Conservation (phyloP, 2,797 vertebrate genomes). For the Echeneis naucrates region DNA sequence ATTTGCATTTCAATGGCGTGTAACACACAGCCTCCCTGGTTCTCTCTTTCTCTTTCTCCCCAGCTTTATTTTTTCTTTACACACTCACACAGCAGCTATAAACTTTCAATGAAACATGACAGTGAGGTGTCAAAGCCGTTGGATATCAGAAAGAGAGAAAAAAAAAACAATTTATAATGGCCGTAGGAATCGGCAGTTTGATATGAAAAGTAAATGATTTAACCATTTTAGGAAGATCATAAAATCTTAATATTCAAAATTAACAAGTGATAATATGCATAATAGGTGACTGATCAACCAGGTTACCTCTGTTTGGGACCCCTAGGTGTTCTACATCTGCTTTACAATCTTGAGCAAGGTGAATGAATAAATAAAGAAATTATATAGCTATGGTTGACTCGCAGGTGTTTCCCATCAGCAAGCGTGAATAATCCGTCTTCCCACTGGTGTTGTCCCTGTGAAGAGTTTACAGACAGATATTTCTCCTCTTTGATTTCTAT, state of each 20-base stretch:
- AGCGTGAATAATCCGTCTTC: conserved; percentile 22
- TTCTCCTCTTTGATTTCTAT: conserved; percentile 65
- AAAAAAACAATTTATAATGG: conserved; percentile 26
- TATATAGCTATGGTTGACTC: neutral
- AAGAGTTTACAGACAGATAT: conserved; percentile 22
- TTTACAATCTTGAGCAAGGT: neutral
- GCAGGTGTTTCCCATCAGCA: conserved; percentile 46
- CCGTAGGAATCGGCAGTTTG: neutral
- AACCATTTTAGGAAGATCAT: neutral
- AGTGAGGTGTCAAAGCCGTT: conserved; percentile 53
- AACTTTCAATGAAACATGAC: conserved; percentile 75
- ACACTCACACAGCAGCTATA: conserved; percentile 70
- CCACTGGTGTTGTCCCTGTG: neutral
- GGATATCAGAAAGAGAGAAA: no score
- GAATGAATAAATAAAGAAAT: neutral
- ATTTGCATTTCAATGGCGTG: conserved; percentile 91
- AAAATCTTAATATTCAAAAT: neutral
- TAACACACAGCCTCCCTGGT: conserved; percentile 83
- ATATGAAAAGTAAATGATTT: conserved; percentile 9
- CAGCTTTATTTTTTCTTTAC: conserved; percentile 77
- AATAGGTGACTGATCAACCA: conserved; percentile 51
- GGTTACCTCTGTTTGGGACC: conserved; percentile 5
- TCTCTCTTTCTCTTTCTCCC: conserved; percentile 65
- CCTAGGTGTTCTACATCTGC: neutral
- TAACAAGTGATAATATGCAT: conserved; percentile 7